Evolutionary conservation across 2,113 vertebrate species (phyloP).

Genomic region (Bucco capensis): DNA sequence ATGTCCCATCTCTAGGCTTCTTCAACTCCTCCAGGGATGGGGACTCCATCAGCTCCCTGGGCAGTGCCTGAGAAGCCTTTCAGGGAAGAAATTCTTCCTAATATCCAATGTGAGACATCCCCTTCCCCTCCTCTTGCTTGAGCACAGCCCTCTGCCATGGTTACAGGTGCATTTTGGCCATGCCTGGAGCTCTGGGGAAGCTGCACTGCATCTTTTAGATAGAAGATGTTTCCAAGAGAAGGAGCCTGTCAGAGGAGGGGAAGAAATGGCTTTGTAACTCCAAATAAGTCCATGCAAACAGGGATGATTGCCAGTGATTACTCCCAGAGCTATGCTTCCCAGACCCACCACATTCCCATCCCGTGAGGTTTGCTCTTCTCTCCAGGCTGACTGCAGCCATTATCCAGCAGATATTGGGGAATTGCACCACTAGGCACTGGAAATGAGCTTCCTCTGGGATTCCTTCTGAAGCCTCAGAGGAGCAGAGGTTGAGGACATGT

Average conservation of each 20-base stretch:
- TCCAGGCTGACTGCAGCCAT: background rate
- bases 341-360: background rate
- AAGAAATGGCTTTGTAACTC: background rate
- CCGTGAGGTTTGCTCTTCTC: background rate
- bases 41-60: no score
- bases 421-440: background rate
- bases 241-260: background rate
- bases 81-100: no score
- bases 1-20: no score
- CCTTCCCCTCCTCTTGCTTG: background rate
- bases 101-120: background rate
- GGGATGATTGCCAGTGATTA: background rate
- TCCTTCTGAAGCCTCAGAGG: background rate
- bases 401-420: background rate
- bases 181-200: background rate
- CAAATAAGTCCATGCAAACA: background rate
- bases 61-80: no score
- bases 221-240: background rate
- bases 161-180: background rate
- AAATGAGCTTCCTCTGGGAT: background rate
- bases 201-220: background rate
- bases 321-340: conserved; percentile 21
- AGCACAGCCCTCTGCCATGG: accelerated
- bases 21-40: no score
- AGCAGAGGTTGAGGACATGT: background rate